These are phyloP conservation scores for Malaclemys terrapin DNA, from an alignment of 2,113 vertebrate species.

Conservation along the genomic window DNA sequence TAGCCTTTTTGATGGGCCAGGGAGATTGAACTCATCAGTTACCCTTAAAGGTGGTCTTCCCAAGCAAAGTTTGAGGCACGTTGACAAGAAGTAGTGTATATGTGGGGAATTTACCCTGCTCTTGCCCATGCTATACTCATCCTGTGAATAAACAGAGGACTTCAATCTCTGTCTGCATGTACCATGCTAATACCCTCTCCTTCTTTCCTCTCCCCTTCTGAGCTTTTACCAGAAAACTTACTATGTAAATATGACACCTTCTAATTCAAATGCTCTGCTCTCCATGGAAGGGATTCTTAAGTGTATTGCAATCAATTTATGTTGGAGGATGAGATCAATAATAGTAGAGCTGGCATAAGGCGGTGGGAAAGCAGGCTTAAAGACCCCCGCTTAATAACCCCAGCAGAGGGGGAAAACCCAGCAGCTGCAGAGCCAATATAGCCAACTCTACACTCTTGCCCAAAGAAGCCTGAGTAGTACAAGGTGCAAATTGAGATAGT, in stretches of 20 bases:
- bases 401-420: not conserved
- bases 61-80: not conserved
- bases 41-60: not conserved
- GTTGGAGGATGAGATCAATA: not conserved
- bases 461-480: not conserved
- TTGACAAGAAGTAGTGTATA: not conserved
- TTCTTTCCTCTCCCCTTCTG: not conserved
- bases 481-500: not conserved
- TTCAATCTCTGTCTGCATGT: not conserved
- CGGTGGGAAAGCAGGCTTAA: conserved; percentile 2
- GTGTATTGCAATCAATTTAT: conserved; percentile 12
- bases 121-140: not conserved
- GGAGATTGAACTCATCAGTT: not conserved
- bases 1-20: not conserved
- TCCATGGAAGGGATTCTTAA: conserved; percentile 35
- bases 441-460: not conserved
- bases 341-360: not conserved
- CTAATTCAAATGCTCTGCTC: conserved; percentile 36
- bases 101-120: not conserved
- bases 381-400: not conserved
- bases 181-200: not conserved
- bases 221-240: not conserved
- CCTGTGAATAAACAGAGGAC: not conserved
- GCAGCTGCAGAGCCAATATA: not conserved
- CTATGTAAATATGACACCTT: conserved; percentile 3